Conservation (phyloP, 2,797 vertebrate species). For the Tympanoctomys barrerae region DNA sequence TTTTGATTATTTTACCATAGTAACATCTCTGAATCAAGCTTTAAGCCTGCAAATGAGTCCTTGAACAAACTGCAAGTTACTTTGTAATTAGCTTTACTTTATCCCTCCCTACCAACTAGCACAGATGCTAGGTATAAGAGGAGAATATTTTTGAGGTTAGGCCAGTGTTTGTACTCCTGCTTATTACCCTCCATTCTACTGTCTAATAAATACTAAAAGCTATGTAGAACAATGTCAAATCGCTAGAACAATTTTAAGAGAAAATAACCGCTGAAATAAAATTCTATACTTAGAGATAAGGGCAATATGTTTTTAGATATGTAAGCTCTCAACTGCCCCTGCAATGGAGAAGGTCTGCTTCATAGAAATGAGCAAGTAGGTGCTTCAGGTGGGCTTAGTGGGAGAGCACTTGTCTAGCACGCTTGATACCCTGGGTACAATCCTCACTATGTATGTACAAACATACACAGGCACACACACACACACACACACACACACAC, state of each 20-base stretch:
- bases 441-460: background rate
- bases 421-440: background rate
- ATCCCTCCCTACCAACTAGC: background rate
- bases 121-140: background rate
- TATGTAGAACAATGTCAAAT: conserved; percentile 37
- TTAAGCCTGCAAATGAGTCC: conserved; percentile 15
- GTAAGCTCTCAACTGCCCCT: background rate
- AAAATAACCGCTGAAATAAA: conserved; percentile 50
- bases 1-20: conserved; percentile 42
- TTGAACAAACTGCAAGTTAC: background rate
- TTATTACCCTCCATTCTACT: background rate
- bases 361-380: background rate
- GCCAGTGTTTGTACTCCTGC: background rate
- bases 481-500: background rate
- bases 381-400: background rate
- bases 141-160: background rate
- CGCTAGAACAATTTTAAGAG: conserved; percentile 14
- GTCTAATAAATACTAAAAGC: conserved; percentile 50
- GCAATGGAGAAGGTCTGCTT: background rate
- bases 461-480: background rate
- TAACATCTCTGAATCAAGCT: conserved; percentile 4
- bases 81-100: conserved; percentile 23
- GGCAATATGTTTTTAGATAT: conserved; percentile 7
- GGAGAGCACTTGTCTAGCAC: background rate
- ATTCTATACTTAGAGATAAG: conserved; percentile 12